Base-by-base conservation (phyloP, 2,888 invertebrate genomes). In the Euclidia mi region DNA sequence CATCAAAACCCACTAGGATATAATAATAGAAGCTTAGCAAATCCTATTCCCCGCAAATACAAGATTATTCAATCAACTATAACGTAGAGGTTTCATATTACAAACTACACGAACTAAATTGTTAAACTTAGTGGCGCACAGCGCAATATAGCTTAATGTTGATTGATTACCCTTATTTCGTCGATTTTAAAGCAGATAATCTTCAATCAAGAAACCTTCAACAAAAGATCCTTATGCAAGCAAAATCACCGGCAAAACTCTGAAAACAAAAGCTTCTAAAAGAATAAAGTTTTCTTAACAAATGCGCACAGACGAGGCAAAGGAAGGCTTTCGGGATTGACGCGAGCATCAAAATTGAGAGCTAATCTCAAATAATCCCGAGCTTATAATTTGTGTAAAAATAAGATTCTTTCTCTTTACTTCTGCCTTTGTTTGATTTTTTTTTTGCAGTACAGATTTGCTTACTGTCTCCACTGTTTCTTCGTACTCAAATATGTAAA, bases 281-380 rank as follows among this genome's bases (percentile, higher is more conserved):
- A 55, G 32, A 50, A 61, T 40, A 61, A 63, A 53, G 40, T 51
- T 56, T 58, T 56, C 42, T 46, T 37, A 51, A 65, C 45, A 65
- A 71, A 59, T 51, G 46, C 40, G 20, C 38, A 43, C 38, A 48
- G 41, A 53, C 38, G 56, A n/a, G 40, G 12, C 35, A 48, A 53
- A 41, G 40, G 20, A 56, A 63, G 55, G 53, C 58, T 66, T 65
- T 76, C 48, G 50, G 40, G 49, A 63, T 62, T 58, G 69, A 56
- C 45, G 66, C 53, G 41, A 40, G 56, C 63, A 76, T 75, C 76
- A 71, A 65, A 73, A 73, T 73, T 75, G 68, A 56, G 53, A 34
- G 68, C 59, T 75, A 68, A 73, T 68, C 68, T 51, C 42, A 60
- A 64, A 71, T 71, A 68, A 73, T 63, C 65, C 55, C 11, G 25